phyloP scores from a whole-genome alignment of 2,113 vertebrate genomes.

The Fregetta grallaria region DNA sequence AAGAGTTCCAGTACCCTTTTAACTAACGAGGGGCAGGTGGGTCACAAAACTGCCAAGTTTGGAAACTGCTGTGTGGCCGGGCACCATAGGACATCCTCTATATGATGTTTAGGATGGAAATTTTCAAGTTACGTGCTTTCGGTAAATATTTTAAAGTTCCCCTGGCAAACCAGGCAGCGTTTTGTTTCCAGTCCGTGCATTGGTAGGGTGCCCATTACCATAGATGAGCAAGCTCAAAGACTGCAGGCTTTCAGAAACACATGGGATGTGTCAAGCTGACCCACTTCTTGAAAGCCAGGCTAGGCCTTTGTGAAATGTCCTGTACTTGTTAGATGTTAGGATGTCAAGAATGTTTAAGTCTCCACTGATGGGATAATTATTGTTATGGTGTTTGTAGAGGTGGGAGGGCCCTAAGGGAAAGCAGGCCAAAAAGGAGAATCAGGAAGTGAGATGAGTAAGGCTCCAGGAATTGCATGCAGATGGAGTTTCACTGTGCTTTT shows the following conservation, averaged over 20 bases:
- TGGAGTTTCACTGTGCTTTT: neutral
- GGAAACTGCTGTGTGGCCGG: neutral
- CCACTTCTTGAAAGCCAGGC: slow-evolving; percentile 57
- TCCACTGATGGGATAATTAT: slow-evolving; percentile 34
- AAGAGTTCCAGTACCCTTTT: neutral
- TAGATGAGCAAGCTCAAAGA: slow-evolving; percentile 58
- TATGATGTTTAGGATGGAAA: neutral
- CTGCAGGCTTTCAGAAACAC: slow-evolving; percentile 25
- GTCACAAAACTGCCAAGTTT: neutral
- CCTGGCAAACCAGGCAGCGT: neutral
- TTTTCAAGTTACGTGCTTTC: fast-evolving
- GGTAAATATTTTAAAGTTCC: neutral
- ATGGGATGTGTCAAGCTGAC: slow-evolving; percentile 61
- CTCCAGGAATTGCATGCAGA: slow-evolving; percentile 2
- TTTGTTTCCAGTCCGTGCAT: slow-evolving; percentile 16
- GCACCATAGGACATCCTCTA: neutral
- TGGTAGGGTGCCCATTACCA: slow-evolving; percentile 60
- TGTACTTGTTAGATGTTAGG: slow-evolving; percentile 29
- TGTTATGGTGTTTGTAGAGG: slow-evolving; percentile 45
- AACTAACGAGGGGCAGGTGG: neutral
- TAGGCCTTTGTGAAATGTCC: slow-evolving; percentile 43
- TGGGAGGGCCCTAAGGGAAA: slow-evolving; percentile 55
- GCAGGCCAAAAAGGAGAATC: slow-evolving; percentile 46
- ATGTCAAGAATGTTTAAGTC: slow-evolving; percentile 53
- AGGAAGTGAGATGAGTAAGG: slow-evolving; percentile 57